Percentiles rank a stretch among this genome's conserved stretches.
Conservation (phyloP, 2,797 vertebrate species). For the Oophaga sylvatica region DNA sequence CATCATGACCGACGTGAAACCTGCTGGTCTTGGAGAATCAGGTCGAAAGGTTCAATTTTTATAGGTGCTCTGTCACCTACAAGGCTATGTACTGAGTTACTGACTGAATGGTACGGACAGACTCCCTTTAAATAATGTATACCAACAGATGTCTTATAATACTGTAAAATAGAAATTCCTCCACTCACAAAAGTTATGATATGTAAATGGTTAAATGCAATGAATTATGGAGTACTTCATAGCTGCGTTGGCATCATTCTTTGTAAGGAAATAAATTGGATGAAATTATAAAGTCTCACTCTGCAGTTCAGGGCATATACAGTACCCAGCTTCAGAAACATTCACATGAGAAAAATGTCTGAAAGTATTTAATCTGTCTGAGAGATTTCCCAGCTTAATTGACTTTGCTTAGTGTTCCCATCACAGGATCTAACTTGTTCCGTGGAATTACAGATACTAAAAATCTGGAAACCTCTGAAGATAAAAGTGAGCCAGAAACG, state of each 20-base stretch:
- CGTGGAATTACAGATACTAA: constrained; percentile 73
- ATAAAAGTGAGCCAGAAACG: constrained; percentile 69
- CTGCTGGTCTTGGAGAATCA: too few species aligned
- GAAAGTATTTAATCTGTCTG: constrained; percentile 81
- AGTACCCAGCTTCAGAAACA: constrained; percentile 70
- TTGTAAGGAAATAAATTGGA: constrained; percentile 67
- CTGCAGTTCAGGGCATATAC: constrained; percentile 70
- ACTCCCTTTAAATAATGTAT: neutral
- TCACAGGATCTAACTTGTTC: constrained; percentile 79
- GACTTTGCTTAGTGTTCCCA: constrained; percentile 82
- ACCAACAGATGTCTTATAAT: neutral
- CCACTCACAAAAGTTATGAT: neutral
- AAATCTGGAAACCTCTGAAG: constrained; percentile 70
- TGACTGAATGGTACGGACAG: too few species aligned
- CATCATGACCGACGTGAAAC: too few species aligned
- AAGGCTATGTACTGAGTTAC: too few species aligned
- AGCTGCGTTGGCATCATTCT: constrained; percentile 63
- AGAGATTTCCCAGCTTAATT: constrained; percentile 85
- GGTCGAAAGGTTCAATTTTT: too few species aligned
- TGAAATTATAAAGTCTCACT: constrained; percentile 71
- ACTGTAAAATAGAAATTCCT: neutral
- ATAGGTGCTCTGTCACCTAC: too few species aligned
- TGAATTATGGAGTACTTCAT: constrained; percentile 51
- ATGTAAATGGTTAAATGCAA: constrained; percentile 13
- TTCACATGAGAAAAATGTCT: constrained; percentile 81